phyloP scores from a whole-genome alignment of 2,113 vertebrate genomes.

The Chlamydotis undulata region DNA sequence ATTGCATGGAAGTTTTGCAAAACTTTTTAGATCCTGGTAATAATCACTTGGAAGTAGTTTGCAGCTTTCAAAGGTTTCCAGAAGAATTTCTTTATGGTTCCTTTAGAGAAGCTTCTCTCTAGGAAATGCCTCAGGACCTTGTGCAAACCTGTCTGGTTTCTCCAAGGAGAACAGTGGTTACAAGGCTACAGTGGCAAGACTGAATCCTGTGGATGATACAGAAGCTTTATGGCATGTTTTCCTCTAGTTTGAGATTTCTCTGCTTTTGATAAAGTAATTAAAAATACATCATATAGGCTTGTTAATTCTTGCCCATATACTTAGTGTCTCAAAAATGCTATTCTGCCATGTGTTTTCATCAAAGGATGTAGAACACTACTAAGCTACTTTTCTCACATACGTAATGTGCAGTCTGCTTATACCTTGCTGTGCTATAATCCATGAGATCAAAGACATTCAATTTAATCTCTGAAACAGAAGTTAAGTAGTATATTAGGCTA shows the following conservation, averaged over 20 bases:
- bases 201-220: not conserved
- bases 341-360: not conserved
- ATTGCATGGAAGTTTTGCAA: not conserved
- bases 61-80: not conserved
- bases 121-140: not conserved
- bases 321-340: not conserved
- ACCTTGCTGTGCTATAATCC: not conserved
- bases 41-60: not conserved
- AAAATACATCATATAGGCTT: not conserved
- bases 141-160: fast-evolving
- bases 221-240: not conserved
- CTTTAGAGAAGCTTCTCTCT: not conserved
- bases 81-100: not conserved
- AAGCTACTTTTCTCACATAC: not conserved
- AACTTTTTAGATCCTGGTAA: not conserved
- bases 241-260: not conserved
- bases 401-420: not conserved
- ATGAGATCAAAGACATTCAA: not conserved
- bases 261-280: not conserved
- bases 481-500: not conserved
- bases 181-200: not conserved
- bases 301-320: not conserved
- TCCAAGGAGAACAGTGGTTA: not conserved
- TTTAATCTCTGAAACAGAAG: slow-evolving; percentile 6
- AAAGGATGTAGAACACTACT: not conserved